phyloP scores from a whole-genome alignment of 2,797 vertebrate genomes.

The Balearica regulorum region DNA sequence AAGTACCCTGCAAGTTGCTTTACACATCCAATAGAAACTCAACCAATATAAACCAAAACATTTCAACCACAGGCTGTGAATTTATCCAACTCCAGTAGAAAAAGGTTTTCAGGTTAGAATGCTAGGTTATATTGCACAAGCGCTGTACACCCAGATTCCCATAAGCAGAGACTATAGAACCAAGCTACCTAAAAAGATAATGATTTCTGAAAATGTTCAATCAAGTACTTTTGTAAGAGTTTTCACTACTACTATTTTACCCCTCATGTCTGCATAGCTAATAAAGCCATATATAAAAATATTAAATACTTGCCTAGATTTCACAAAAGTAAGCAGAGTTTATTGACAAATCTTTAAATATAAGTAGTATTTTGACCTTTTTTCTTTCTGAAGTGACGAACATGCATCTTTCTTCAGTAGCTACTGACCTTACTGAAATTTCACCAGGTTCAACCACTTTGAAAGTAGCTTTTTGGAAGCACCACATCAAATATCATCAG shows the following conservation, averaged over 20 bases:
- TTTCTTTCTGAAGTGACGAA: background rate
- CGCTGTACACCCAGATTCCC: background rate
- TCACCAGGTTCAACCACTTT: background rate
- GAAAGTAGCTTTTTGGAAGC: background rate
- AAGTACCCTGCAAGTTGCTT: background rate
- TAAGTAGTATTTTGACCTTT: background rate
- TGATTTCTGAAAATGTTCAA: background rate
- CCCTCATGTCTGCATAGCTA: background rate
- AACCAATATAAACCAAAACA: background rate
- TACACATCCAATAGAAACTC: background rate
- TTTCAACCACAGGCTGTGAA: background rate
- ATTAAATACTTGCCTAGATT: background rate
- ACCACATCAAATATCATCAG: background rate
- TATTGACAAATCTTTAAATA: background rate
- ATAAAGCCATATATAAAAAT: background rate
- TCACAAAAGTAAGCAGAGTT: background rate
- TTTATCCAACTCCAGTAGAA: background rate
- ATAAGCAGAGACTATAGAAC: background rate
- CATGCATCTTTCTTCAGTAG: background rate
- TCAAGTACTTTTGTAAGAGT: background rate
- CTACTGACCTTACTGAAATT: background rate
- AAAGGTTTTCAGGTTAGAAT: background rate
- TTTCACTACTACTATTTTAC: background rate
- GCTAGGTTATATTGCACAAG: background rate
- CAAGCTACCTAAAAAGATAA: background rate